These are phyloP conservation scores for Conomelus anceps DNA, from an alignment of 2,888 invertebrate genomes.

Conservation along the genomic window DNA sequence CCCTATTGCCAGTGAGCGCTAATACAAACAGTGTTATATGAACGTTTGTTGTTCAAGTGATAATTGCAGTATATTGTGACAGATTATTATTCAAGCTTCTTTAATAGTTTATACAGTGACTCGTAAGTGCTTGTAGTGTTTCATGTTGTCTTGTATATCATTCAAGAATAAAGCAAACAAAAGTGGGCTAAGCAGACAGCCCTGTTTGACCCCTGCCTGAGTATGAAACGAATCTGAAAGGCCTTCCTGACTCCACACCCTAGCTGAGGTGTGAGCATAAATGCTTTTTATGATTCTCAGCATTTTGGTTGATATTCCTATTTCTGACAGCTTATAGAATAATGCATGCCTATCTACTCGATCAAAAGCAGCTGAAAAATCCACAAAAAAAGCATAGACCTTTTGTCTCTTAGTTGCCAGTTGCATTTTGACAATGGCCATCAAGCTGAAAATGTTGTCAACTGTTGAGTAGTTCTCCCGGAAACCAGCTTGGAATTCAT, in stretches of 20 bases:
- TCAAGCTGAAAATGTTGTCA: slow-evolving; percentile 28
- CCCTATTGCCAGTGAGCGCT: too few species aligned
- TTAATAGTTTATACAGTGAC: too few species aligned
- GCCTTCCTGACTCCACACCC: slow-evolving; percentile 21
- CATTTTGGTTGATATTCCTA: slow-evolving; percentile 24
- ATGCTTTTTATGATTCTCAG: slow-evolving; percentile 21
- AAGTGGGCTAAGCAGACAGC: too few species aligned
- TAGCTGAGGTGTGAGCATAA: slow-evolving; percentile 13
- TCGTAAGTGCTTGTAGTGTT: too few species aligned
- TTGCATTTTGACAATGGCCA: slow-evolving; percentile 22
- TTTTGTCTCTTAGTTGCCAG: slow-evolving; percentile 21
- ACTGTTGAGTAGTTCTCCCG: slow-evolving; percentile 24
- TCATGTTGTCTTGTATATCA: too few species aligned
- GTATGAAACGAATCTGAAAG: neutral
- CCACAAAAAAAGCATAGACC: slow-evolving; percentile 27
- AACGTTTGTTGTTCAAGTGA: too few species aligned
- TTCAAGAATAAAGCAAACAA: too few species aligned
- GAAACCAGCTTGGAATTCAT: slow-evolving; percentile 30
- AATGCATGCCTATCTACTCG: slow-evolving; percentile 26
- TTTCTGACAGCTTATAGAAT: slow-evolving; percentile 23
- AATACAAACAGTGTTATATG: too few species aligned
- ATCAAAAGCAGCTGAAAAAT: slow-evolving; percentile 29
- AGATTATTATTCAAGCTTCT: too few species aligned
- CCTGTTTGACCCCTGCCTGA: too few species aligned
- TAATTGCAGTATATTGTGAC: too few species aligned